phyloP scores from a whole-genome alignment of 2,888 invertebrate genomes.

The Lithophane ornitopus region DNA sequence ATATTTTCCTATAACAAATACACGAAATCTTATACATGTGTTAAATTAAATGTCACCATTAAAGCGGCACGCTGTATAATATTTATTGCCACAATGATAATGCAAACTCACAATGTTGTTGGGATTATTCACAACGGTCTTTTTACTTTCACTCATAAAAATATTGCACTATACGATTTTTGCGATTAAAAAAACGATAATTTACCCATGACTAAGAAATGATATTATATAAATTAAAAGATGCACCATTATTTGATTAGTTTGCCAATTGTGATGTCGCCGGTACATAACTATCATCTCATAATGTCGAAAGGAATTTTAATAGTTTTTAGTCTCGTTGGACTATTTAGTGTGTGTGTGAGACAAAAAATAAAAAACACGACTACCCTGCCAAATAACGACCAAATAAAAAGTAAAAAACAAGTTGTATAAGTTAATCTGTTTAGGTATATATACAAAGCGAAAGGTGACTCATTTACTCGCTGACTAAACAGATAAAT shows the following conservation, averaged over 20 bases:
- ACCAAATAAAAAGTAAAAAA: no score
- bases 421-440: no score
- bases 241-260: conserved; percentile 75
- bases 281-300: conserved; percentile 75
- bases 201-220: conserved; percentile 72
- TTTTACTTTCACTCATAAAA: conserved; percentile 3
- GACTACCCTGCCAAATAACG: no score
- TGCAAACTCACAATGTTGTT: conserved; percentile 1
- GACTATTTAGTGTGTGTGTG: conserved; percentile 74
- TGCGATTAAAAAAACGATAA: conserved; percentile 59
- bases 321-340: conserved; percentile 75
- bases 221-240: conserved; percentile 75
- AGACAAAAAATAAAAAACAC: no score
- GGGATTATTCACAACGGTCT: conserved; percentile 12
- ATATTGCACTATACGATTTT: conserved; percentile 35
- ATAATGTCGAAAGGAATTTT: conserved; percentile 75
- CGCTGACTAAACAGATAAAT: no score
- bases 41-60: no score
- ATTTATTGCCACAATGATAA: neutral
- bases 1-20: no score
- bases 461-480: no score
- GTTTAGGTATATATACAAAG: no score
- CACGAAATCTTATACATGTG: no score
- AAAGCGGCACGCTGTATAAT: no score
- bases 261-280: conserved; percentile 72